These are phyloP conservation scores for Columbina picui DNA, from an alignment of 2,113 vertebrate species.

Conservation along the genomic window DNA sequence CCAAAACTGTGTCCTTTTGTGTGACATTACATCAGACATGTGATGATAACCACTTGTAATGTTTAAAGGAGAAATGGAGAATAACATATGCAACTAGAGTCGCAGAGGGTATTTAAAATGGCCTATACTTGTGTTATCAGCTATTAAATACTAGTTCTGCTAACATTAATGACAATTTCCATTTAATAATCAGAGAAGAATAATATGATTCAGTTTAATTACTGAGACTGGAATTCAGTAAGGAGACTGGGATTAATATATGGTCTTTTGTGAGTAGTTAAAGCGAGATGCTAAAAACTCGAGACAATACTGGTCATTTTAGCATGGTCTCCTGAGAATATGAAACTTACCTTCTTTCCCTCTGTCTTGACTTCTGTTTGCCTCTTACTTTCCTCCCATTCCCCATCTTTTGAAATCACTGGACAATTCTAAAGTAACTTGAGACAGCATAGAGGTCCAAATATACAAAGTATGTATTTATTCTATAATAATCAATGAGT, in stretches of 20 bases:
- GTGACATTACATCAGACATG: background rate
- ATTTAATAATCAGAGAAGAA: background rate
- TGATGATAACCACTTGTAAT: background rate
- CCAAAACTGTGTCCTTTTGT: background rate
- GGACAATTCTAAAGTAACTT: background rate
- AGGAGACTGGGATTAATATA: background rate
- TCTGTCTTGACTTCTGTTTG: background rate
- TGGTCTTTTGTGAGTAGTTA: background rate
- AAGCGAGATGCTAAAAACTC: background rate
- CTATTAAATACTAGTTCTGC: background rate
- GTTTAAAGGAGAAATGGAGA: constrained; percentile 1
- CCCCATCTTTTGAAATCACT: background rate
- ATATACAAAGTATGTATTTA: background rate
- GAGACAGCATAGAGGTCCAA: background rate
- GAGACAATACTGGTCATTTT: background rate
- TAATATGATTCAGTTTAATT: background rate
- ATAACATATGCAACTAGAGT: background rate
- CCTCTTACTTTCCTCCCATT: background rate
- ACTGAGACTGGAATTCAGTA: background rate
- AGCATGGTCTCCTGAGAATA: background rate
- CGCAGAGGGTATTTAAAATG: background rate
- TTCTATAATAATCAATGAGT: background rate
- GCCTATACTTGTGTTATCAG: background rate
- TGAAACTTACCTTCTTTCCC: background rate
- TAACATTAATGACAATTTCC: constrained; percentile 1